A percentile compares a stretch with the other conserved stretches of the same genome.
Evolutionary conservation across 2,113 vertebrate species (phyloP).

Genomic region (Raja brachyura): DNA sequence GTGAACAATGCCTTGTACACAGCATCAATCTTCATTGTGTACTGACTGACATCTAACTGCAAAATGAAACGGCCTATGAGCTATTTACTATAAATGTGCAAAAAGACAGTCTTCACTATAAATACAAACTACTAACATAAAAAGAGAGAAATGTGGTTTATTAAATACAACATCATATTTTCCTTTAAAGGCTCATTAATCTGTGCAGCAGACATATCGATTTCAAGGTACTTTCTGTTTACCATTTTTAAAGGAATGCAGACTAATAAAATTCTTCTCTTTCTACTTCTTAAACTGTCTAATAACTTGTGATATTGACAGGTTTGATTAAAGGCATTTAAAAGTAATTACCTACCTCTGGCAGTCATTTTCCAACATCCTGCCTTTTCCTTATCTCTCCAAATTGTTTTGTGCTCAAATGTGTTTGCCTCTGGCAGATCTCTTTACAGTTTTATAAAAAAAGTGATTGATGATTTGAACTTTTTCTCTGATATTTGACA

Average conservation of each 20-base stretch:
- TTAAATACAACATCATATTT: slow-evolving; percentile 37
- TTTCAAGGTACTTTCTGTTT: slow-evolving; percentile 38
- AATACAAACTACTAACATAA: slow-evolving; percentile 26
- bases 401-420: slow-evolving; percentile 52
- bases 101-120: slow-evolving; percentile 1
- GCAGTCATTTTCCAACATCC: slow-evolving; percentile 52
- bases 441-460: slow-evolving; percentile 52
- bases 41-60: background rate
- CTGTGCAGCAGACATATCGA: slow-evolving; percentile 38
- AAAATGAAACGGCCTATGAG: slow-evolving; percentile 9
- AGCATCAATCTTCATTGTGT: background rate
- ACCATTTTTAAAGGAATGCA: slow-evolving; percentile 47
- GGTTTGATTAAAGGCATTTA: slow-evolving; percentile 52
- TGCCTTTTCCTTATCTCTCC: slow-evolving; percentile 50
- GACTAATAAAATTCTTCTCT: slow-evolving; percentile 41
- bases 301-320: slow-evolving; percentile 53
- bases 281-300: slow-evolving; percentile 43
- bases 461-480: slow-evolving; percentile 42
- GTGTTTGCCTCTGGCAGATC: slow-evolving; percentile 55
- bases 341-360: slow-evolving; percentile 46
- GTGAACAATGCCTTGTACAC: background rate
- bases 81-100: slow-evolving; percentile 4
- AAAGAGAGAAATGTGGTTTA: slow-evolving; percentile 21
- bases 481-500: slow-evolving; percentile 37
- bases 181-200: slow-evolving; percentile 34